Conservation (phyloP, 2,888 invertebrate genomes). For the Hemaris fuciformis region DNA sequence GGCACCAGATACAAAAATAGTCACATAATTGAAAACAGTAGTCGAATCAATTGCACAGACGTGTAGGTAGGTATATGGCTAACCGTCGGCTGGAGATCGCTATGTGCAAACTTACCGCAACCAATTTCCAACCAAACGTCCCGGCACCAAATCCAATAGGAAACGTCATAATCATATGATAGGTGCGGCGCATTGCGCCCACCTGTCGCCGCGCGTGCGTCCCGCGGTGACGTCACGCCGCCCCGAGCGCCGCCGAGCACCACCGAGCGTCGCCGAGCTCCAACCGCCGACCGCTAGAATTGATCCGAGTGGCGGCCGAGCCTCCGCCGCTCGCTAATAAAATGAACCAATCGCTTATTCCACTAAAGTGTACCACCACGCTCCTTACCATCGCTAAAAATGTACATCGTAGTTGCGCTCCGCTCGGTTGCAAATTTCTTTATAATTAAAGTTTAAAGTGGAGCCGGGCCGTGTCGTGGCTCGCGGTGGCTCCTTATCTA, state of each 20-base stretch:
- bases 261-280: slow-evolving; percentile 39
- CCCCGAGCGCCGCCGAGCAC: slow-evolving; percentile 47
- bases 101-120: slow-evolving; percentile 52
- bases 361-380: slow-evolving; percentile 12
- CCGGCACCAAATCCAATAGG: slow-evolving; percentile 60
- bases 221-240: slow-evolving; percentile 70
- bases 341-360: slow-evolving; percentile 43
- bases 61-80: not conserved
- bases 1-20: slow-evolving; percentile 22
- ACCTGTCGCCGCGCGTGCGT: slow-evolving; percentile 81
- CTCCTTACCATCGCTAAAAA: not conserved
- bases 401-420: not conserved
- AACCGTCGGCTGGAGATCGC: slow-evolving; percentile 26
- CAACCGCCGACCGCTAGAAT: slow-evolving; percentile 54
- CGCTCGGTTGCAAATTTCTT: not conserved
- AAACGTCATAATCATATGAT: slow-evolving; percentile 80
- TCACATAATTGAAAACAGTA: slow-evolving; percentile 29
- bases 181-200: slow-evolving; percentile 79
- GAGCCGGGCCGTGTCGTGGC: slow-evolving; percentile 42
- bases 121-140: slow-evolving; percentile 52
- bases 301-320: slow-evolving; percentile 54
- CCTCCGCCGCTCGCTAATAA: slow-evolving; percentile 52
- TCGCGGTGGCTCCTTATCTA: slow-evolving; percentile 64
- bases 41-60: slow-evolving; percentile 33
- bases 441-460: slow-evolving; percentile 4